These are phyloP conservation scores for Sinocyclocheilus maitianheensis DNA, from an alignment of 2,113 vertebrate genomes.

Conservation along the genomic window DNA sequence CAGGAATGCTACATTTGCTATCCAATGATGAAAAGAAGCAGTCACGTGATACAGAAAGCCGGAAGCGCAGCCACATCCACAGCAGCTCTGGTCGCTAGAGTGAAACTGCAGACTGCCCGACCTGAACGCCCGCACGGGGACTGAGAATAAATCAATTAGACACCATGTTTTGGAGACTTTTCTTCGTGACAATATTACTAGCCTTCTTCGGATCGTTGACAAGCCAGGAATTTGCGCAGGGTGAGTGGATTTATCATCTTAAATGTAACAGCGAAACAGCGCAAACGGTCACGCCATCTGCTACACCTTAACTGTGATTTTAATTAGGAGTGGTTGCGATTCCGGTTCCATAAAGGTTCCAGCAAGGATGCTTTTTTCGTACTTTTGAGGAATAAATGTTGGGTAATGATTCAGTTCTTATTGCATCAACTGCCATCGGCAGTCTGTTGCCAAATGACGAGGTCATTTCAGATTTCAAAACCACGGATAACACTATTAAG, in stretches of 20 bases:
- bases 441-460: not conserved
- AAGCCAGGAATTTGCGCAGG: conserved; percentile 36
- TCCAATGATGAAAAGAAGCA: conserved; percentile 62
- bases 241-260: conserved; percentile 63
- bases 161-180: conserved; percentile 68
- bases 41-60: conserved; percentile 68
- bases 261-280: not conserved
- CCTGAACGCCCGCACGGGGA: not conserved
- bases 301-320: not conserved
- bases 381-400: not conserved
- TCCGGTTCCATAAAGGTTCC: not conserved
- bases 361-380: not conserved
- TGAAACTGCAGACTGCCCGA: conserved; percentile 13
- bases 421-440: not conserved
- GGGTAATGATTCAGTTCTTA: not conserved
- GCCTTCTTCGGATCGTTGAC: conserved; percentile 58
- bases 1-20: conserved; percentile 18
- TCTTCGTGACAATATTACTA: conserved; percentile 60
- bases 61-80: conserved; percentile 47
- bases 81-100: not conserved
- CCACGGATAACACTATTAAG: not conserved
- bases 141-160: conserved; percentile 7
- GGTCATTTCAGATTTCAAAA: not conserved
- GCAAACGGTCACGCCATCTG: not conserved
- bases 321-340: not conserved